A percentile compares a stretch with the other conserved stretches of the same genome.
Conservation (phyloP, 2,113 vertebrate species). For the Tetrax tetrax region DNA sequence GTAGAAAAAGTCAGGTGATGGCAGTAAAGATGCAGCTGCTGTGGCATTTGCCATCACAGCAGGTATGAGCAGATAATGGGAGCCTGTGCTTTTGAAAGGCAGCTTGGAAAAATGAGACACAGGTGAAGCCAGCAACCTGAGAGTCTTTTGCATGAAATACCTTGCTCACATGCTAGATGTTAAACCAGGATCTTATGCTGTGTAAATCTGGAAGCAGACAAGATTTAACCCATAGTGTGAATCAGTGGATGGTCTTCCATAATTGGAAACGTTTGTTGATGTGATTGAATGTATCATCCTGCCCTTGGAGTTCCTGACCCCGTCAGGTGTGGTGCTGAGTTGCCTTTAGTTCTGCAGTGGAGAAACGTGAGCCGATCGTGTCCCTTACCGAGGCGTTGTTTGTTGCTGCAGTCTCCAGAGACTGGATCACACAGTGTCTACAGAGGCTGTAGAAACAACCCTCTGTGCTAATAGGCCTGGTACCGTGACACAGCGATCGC, state of each 20-base stretch:
- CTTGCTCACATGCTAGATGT: not conserved
- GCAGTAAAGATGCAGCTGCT: not conserved
- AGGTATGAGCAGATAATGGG: not conserved
- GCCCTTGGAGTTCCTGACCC: not conserved
- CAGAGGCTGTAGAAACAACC: not conserved
- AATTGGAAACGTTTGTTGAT: not conserved
- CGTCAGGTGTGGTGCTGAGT: not conserved
- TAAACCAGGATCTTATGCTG: not conserved
- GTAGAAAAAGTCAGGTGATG: not conserved
- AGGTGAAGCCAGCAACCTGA: not conserved
- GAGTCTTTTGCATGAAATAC: not conserved
- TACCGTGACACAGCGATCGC: not conserved
- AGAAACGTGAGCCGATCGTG: not conserved
- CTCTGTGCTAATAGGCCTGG: not conserved
- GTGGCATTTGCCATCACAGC: not conserved
- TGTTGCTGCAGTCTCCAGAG: not conserved
- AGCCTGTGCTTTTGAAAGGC: not conserved
- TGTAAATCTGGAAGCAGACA: not conserved
- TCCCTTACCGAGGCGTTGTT: not conserved
- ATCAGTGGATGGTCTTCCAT: not conserved
- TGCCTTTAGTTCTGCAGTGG: not conserved
- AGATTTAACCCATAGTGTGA: not conserved
- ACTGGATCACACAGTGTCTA: not conserved
- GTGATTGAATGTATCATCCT: not conserved
- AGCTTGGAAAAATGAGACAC: not conserved